These are phyloP conservation scores for Laterallus jamaicensis DNA, from an alignment of 2,113 vertebrate species.

Conservation along the genomic window DNA sequence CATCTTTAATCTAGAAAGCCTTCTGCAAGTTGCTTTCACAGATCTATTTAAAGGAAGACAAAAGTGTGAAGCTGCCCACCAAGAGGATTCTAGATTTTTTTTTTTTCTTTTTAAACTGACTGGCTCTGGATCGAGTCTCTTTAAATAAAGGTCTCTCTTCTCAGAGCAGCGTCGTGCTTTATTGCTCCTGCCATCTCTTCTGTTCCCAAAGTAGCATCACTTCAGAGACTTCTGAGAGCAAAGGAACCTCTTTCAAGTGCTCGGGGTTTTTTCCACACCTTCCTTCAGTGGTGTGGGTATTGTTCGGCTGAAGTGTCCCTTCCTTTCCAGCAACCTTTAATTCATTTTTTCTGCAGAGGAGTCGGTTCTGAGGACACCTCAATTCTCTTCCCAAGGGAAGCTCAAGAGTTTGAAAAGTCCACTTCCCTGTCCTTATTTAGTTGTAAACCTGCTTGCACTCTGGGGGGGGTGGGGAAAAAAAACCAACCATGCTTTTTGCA, in stretches of 20 bases:
- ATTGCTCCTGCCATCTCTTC: not conserved
- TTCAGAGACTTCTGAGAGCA: not conserved
- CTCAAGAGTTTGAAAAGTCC: constrained; percentile 2
- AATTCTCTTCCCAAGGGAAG: constrained; percentile 23
- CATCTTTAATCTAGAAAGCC: constrained; percentile 56
- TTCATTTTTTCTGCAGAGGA: constrained; percentile 23
- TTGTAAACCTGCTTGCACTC: not conserved
- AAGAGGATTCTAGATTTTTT: constrained; percentile 16
- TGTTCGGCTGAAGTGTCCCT: constrained; percentile 14
- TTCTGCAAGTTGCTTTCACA: constrained; percentile 31
- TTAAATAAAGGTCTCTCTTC: not conserved
- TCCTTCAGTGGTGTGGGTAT: not conserved
- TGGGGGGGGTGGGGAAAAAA: not conserved
- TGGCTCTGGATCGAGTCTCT: not conserved
- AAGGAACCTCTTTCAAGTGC: constrained; percentile 2
- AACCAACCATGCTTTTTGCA: not conserved
- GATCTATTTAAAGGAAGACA: constrained; percentile 46
- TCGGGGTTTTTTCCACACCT: not conserved
- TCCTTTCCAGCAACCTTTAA: constrained; percentile 29
- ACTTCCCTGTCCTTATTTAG: constrained; percentile 41
- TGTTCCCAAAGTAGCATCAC: constrained; percentile 2
- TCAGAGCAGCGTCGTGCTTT: not conserved
- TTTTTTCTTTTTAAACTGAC: not conserved
- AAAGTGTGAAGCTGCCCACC: constrained; percentile 51
- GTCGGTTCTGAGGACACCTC: constrained; percentile 38